Base-by-base conservation (phyloP, 1,140 invertebrate genomes). In the Halyomorpha halys region DNA sequence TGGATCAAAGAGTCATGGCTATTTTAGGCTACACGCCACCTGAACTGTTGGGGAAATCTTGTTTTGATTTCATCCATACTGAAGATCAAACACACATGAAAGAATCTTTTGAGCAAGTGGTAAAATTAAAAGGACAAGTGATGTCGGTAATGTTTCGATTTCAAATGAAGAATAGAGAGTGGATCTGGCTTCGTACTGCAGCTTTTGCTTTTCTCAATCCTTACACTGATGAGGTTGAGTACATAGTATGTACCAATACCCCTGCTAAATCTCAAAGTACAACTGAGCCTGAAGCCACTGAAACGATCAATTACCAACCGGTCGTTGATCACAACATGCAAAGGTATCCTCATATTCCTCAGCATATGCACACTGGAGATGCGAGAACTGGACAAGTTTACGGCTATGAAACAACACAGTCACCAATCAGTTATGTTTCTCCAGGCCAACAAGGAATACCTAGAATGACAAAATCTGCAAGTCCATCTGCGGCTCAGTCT, bases 161-260 rank as follows among this genome's bases (percentile, higher is more conserved):
- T 79, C 83, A 91, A 69, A 89, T 90, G 49, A 97, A 97, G 77
- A 94, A 86, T 74, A 82, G 90, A 70, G 94, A 98, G 68, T 97
- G 91, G 85, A 83, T 97, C 23, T 97, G 93, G 92, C 76, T 98
- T 45, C 82, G 94, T 69, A 98, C 94, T 11, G 94, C 90, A 30
- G 92, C 93, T 11, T 97, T 95, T 77, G 93, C 94, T 49, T 98
- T 98, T 73, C 79, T 96, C 65, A 98, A 98, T 78, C 95, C 95
- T 0, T 98, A 91, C 75, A 96, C 91, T 59, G 93, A 97, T 73
- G 94, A 97, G 67, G 89, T 98, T 5, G 95, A 98, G 74, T 98
- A 97, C 73, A 96, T 98, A 72, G 93, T 98, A 11, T 97, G 94
- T 77, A 98, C 93, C 59, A 97, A 97, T 75, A 90, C 90, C 56